Base-by-base conservation (phyloP, 2,113 vertebrate species). In the Heterochromis multidens region DNA sequence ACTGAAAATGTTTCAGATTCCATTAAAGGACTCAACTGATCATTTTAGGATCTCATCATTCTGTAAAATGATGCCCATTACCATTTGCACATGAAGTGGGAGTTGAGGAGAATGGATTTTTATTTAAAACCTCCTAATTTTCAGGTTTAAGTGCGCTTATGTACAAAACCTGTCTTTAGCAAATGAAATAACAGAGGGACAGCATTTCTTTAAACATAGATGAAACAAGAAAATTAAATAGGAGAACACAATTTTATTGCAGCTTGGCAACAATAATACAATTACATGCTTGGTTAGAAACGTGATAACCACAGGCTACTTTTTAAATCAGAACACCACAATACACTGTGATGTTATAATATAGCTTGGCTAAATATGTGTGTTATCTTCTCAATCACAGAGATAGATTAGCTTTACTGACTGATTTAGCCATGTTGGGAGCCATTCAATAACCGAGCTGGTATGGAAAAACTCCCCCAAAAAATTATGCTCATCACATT, bases 211-310 rank as follows among this genome's bases (percentile, higher is more conserved):
- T 72, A 49, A 72, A 49, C 16, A 29, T 19, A 49, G 25, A 49
- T 49, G 40, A 49, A 72, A 49, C 8, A 72, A 25, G 23, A 72
- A 49, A 72, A 49, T 72, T 4, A 72, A 72, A 27, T 12, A 12
- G 67, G 23, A 23, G 31, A 82, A 63, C 29, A 57, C n/a, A 56
- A 10, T 56, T 65, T 76, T 79, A 80, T 21, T 79, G 85, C 16
- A 5, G 81, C 82, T 79, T 81, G 77, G 79, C 67, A 35, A 63
- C 67, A 58, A 58, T 80, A 33, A 43, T 10, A 46, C 79, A 62
- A 81, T 93, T 90, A 81, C 82, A 82, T 43, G 91, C 76, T 74
- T 86, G 86, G 81, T 80, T 83, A 88, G 57, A 80, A 84, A 77
- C 67, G 72, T 79, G 82, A 87, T 83, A 82, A 85, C n/a, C 82